These are phyloP conservation scores for Uria aalge DNA, from an alignment of 2,113 vertebrate species.

Conservation along the genomic window DNA sequence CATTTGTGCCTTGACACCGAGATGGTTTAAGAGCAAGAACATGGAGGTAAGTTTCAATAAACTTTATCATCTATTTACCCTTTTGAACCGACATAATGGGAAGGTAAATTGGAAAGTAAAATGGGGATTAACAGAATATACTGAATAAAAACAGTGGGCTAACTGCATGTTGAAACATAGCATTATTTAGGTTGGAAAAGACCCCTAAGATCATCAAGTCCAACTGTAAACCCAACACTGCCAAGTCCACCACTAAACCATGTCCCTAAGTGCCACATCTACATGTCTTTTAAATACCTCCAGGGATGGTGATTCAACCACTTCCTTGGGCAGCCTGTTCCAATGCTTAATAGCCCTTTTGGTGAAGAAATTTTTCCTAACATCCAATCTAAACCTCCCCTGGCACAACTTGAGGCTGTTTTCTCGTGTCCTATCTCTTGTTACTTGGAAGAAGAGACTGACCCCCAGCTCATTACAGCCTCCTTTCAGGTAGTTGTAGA, in stretches of 20 bases:
- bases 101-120: neutral
- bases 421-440: too few relatives aligned
- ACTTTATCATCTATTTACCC: neutral
- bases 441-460: too few relatives aligned
- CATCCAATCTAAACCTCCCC: too few relatives aligned
- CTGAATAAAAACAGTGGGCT: neutral
- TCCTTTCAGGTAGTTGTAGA: too few relatives aligned
- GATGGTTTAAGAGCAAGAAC: neutral
- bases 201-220: neutral
- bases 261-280: neutral
- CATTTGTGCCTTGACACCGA: neutral
- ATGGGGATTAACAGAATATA: neutral
- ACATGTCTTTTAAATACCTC: neutral
- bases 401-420: too few relatives aligned
- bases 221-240: rapidly evolving
- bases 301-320: neutral
- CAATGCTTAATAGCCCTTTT: neutral
- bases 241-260: neutral
- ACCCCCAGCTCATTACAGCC: too few relatives aligned
- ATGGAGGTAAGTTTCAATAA: neutral
- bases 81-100: neutral
- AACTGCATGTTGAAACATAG: neutral
- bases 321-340: neutral
- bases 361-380: neutral
- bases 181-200: neutral